phyloP scores from a whole-genome alignment of 2,797 vertebrate genomes.

The Helicolenus hilgendorfi region DNA sequence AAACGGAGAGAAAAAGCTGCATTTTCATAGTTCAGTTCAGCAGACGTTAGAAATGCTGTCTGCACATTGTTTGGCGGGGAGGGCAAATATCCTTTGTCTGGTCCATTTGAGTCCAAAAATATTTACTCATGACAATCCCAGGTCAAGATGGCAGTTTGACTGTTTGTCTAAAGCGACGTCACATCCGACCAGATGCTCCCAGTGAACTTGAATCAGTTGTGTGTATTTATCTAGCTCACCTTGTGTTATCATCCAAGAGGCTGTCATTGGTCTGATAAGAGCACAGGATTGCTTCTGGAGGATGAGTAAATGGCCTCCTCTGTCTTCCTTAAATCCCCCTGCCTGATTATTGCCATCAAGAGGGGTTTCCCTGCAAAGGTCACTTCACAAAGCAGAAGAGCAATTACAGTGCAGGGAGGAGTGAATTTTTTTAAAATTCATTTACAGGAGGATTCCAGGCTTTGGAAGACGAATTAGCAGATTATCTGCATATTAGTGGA shows the following conservation, averaged over 20 bases:
- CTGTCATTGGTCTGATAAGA: constrained; percentile 55
- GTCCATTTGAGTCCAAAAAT: constrained; percentile 18
- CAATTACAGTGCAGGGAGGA: constrained; percentile 7
- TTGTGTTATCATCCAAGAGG: constrained; percentile 52
- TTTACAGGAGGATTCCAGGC: constrained; percentile 23
- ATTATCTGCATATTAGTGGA: constrained; percentile 53
- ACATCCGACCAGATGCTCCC: constrained; percentile 22
- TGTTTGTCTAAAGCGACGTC: constrained; percentile 33
- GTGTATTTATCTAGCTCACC: constrained; percentile 59
- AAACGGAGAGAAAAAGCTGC: not conserved
- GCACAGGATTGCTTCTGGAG: constrained; percentile 40
- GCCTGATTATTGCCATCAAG: constrained; percentile 50
- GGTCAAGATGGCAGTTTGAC: constrained; percentile 4
- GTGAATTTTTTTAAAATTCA: constrained; percentile 6
- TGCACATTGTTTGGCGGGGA: not conserved
- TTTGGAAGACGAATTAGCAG: constrained; percentile 46
- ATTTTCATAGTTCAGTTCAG: not conserved
- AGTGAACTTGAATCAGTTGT: constrained; percentile 54
- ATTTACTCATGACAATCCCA: constrained; percentile 23
- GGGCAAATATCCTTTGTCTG: not conserved
- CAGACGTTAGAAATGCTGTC: not conserved
- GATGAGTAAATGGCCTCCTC: constrained; percentile 39
- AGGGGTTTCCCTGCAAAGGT: constrained; percentile 56
- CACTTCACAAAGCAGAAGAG: constrained; percentile 36
- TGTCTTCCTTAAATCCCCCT: constrained; percentile 50